phyloP scores from a whole-genome alignment of 2,888 invertebrate genomes.

The Nomada ruficornis region DNA sequence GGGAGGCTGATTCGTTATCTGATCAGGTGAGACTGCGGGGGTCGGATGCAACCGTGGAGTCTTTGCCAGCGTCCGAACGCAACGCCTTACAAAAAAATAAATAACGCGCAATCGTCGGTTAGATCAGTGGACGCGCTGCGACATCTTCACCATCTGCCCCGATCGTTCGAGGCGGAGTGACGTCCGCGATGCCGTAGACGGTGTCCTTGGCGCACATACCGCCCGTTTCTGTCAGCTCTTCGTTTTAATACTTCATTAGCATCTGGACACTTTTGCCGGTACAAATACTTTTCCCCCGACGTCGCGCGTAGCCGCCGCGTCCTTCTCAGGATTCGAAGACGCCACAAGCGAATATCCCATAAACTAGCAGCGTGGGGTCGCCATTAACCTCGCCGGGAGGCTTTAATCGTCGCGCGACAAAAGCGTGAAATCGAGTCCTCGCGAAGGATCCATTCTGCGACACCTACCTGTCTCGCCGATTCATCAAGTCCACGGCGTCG shows the following conservation, averaged over 20 bases:
- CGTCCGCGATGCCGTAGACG: conserved; percentile 8
- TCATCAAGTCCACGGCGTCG: background rate
- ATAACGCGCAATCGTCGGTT: conserved; percentile 75
- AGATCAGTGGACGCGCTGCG: conserved; percentile 69
- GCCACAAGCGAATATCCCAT: no score
- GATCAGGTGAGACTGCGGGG: conserved; percentile 73
- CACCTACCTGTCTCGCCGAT: background rate
- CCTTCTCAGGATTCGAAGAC: no score
- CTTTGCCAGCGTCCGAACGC: conserved; percentile 69
- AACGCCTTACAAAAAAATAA: conserved; percentile 80
- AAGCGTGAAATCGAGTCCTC: background rate
- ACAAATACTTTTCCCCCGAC: no score
- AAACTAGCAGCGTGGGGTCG: no score
- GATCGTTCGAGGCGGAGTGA: conserved; percentile 16
- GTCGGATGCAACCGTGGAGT: conserved; percentile 59
- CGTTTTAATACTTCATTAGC: background rate
- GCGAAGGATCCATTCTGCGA: background rate
- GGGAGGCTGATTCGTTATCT: conserved; percentile 69
- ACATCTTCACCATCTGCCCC: conserved; percentile 60
- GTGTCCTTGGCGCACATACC: background rate
- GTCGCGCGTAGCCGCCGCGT: no score
- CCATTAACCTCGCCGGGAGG: no score
- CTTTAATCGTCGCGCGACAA: no score
- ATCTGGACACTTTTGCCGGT: background rate
- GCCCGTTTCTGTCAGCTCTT: background rate